Base-by-base conservation (phyloP, 2,797 vertebrate genomes). In the Peromyscus eremicus region DNA sequence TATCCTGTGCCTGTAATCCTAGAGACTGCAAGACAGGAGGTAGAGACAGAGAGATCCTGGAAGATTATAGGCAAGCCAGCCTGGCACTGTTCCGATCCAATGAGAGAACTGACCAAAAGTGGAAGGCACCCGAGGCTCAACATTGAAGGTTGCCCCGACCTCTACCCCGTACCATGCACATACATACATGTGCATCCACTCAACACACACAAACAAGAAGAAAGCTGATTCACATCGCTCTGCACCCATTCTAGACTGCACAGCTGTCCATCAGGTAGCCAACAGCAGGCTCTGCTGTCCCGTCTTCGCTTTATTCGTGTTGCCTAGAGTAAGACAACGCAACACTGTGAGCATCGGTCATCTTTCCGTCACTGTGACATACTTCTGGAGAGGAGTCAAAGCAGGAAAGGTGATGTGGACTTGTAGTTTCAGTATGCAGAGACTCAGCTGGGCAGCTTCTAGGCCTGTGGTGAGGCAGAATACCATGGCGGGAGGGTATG, bases 211-310 rank as follows among this genome's bases (percentile, higher is more conserved):
- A 89, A 3, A 14, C 3, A 49, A 25, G 32, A 49, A 49, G 37
- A 52, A 21, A 52, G 29, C 21, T 5, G 73, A 32, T 29, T 76
- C 34, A 25, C 40, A 5, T 32, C n/a, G 49, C 86, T 94, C 1
- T 10, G 57, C 8, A 0, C 17, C 34, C 34, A 12, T 7, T 80
- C 46, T 55, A 9, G 57, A 46, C n/a, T 5, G 34, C 1, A 19
- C 13, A 49, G 43, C 21, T 21, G 81, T 10, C 60, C 37, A 0
- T 9, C 10, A 4, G 19, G 43, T 21, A 27, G 43, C 12, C 79
- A 8, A 1, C 19, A 2, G 34, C 2, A 1, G 37, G 46, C 62
- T 19, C 11, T 29, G 57, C 14, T 0, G 1, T 6, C 6, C 7
- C 4, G 5, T 4, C 29, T 60, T 90, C 76, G 4, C 49, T 29